These are phyloP conservation scores for Xenentodon cancila DNA, from an alignment of 2,797 vertebrate genomes.

Conservation along the genomic window DNA sequence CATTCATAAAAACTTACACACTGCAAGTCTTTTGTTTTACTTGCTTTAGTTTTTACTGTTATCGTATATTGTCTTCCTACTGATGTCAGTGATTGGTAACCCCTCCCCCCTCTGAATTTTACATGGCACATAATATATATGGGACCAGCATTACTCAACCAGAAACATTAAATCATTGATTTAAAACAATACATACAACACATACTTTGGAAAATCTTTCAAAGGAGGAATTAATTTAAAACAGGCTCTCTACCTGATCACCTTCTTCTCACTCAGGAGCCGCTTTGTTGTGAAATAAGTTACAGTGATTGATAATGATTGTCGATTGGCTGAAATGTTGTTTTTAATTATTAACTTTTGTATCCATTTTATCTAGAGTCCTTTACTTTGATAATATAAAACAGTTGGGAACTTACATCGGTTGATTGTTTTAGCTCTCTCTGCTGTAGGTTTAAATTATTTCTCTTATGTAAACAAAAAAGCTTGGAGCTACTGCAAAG, in stretches of 20 bases:
- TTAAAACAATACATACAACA: not conserved
- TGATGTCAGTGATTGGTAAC: too few species aligned
- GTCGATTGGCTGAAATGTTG: too few species aligned
- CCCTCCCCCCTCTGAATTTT: too few species aligned
- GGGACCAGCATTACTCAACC: too few species aligned
- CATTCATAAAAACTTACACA: not conserved
- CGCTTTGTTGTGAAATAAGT: too few species aligned
- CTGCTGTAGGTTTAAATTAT: not conserved
- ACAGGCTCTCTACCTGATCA: not conserved
- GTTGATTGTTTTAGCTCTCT: too few species aligned
- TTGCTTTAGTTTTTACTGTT: not conserved
- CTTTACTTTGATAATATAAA: too few species aligned
- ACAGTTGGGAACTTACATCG: too few species aligned
- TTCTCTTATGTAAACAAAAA: not conserved
- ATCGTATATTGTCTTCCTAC: too few species aligned
- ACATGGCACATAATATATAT: not conserved
- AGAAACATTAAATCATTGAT: not conserved
- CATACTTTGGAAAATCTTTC: not conserved
- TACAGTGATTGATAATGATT: too few species aligned
- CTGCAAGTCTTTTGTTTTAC: not conserved
- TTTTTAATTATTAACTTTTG: too few species aligned
- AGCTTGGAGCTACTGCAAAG: not conserved
- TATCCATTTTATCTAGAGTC: too few species aligned
- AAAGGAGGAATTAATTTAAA: not conserved
- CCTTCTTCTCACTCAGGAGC: not conserved